Evolutionary conservation across 2,888 invertebrate species (phyloP).

Genomic region (Caenorhabditis sulstoni): DNA sequence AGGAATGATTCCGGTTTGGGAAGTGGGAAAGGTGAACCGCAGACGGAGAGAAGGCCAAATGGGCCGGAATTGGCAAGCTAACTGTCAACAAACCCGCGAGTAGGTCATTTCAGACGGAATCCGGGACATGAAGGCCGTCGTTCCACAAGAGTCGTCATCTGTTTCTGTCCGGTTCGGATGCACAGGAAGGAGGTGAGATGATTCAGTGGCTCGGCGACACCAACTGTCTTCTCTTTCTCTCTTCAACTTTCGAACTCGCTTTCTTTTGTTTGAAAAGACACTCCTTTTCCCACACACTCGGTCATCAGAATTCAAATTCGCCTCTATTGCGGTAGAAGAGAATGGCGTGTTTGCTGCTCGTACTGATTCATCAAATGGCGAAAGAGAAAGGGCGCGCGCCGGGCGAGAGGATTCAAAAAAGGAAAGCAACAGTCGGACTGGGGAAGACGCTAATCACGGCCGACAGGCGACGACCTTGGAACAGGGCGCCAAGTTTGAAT

Average conservation of each 20-base stretch:
- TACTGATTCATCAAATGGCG: background rate
- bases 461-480: slow-evolving; percentile 45
- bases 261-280: background rate
- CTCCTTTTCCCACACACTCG: background rate
- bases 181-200: background rate
- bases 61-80: slow-evolving; percentile 8
- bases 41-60: slow-evolving; percentile 1
- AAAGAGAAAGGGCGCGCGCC: background rate
- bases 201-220: background rate
- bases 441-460: slow-evolving; percentile 38
- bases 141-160: too few species aligned
- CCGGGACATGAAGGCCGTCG: too few species aligned
- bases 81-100: slow-evolving; percentile 6
- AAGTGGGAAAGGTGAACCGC: slow-evolving; percentile 14
- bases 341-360: too few species aligned
- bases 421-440: slow-evolving; percentile 26
- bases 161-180: background rate
- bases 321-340: too few species aligned
- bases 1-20: slow-evolving; percentile 4
- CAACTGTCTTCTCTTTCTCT: background rate
- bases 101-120: too few species aligned
- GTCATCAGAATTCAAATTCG: too few species aligned
- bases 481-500: slow-evolving; percentile 24
- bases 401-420: background rate
- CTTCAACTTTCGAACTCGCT: too few species aligned